Percentiles rank a stretch among this genome's conserved stretches.
Conservation (phyloP, 2,113 vertebrate genomes). For the Neogobius melanostomus region DNA sequence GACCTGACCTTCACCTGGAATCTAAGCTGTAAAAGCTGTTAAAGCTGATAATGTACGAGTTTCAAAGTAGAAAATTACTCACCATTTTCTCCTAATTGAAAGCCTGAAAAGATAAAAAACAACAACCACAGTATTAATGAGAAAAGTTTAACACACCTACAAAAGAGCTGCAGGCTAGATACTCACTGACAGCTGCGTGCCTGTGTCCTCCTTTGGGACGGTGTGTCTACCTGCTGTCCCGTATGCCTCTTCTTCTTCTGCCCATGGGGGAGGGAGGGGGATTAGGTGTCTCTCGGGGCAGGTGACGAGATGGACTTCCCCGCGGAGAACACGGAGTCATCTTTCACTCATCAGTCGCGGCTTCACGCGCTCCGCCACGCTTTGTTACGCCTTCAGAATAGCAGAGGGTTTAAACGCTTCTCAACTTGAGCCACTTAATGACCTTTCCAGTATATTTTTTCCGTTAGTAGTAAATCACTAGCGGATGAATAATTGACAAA, state of each 20-base stretch:
- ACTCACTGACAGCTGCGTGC: slow-evolving; percentile 43
- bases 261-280: neutral
- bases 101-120: slow-evolving; percentile 8
- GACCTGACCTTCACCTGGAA: neutral
- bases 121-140: slow-evolving; percentile 1
- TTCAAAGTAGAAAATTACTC: slow-evolving; percentile 14
- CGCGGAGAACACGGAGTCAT: slow-evolving; percentile 30
- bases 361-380: slow-evolving; percentile 8
- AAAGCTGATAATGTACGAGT: too few species aligned
- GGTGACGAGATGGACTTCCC: slow-evolving; percentile 24
- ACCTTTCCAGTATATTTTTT: slow-evolving; percentile 4
- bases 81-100: slow-evolving; percentile 38
- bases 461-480: too few species aligned
- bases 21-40: too few species aligned
- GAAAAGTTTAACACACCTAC: neutral
- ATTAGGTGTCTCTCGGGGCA: slow-evolving; percentile 18
- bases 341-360: slow-evolving; percentile 46
- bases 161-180: too few species aligned
- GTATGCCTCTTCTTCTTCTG: slow-evolving; percentile 12
- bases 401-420: neutral
- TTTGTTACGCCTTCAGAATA: slow-evolving; percentile 15
- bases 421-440: neutral
- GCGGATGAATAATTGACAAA: neutral
- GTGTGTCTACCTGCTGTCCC: slow-evolving; percentile 10
- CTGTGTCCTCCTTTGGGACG: slow-evolving; percentile 27